These are phyloP conservation scores for Buteo buteo DNA, from an alignment of 2,113 vertebrate species.

Conservation along the genomic window DNA sequence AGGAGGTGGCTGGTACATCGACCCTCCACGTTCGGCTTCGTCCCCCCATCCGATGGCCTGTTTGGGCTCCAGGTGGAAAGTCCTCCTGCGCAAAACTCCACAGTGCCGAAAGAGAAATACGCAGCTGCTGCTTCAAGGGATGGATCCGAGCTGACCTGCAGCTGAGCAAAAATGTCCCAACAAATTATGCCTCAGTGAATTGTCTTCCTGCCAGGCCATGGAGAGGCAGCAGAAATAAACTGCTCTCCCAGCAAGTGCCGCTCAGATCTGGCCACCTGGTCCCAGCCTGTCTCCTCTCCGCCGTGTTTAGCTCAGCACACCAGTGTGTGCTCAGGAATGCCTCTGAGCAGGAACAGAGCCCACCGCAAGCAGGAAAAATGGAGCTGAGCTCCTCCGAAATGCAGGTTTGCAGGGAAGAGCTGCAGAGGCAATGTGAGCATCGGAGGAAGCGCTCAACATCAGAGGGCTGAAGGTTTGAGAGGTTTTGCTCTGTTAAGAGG, in stretches of 20 bases:
- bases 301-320: neutral
- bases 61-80: neutral
- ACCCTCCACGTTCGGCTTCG: neutral
- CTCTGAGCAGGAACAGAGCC: neutral
- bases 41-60: neutral
- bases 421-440: neutral
- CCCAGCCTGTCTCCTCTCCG: neutral
- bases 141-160: neutral
- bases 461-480: neutral
- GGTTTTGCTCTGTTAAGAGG: neutral
- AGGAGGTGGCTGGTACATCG: neutral
- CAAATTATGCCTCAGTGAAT: neutral
- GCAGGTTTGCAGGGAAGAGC: neutral
- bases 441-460: neutral
- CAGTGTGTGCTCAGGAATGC: neutral
- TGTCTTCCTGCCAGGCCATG: neutral
- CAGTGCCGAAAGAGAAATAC: neutral
- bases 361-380: neutral
- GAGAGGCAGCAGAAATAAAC: neutral
- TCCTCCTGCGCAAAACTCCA: neutral
- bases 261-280: neutral
- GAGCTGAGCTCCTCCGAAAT: neutral
- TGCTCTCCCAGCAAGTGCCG: neutral
- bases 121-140: neutral
- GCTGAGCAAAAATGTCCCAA: neutral